Evolutionary conservation across 64 coral and sea anemone species (phyloP).

Genomic region (Montipora sp.): DNA sequence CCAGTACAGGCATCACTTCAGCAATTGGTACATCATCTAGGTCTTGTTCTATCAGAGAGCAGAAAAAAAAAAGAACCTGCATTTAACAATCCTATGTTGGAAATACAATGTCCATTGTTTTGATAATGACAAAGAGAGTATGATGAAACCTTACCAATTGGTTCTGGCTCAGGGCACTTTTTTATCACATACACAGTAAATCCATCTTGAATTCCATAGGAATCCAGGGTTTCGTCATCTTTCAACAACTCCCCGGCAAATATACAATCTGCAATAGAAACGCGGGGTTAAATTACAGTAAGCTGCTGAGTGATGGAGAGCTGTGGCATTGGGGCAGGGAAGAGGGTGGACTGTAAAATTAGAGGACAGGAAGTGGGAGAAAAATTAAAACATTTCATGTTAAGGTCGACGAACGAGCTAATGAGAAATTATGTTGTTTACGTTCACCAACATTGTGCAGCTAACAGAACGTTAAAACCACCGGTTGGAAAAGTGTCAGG

Average conservation of each 20-base stretch:
- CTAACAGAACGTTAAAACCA: too few species aligned
- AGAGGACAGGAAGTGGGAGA: too few species aligned
- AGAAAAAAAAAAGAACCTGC: not conserved
- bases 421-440: too few species aligned
- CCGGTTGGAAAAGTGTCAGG: too few species aligned
- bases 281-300: not conserved
- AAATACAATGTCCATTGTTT: not conserved
- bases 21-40: constrained; percentile 61
- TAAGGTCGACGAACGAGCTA: too few species aligned
- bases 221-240: constrained; percentile 73
- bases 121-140: too few species aligned
- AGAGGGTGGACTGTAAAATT: too few species aligned
- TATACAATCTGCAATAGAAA: constrained; percentile 66
- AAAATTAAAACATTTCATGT: too few species aligned
- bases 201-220: constrained; percentile 86
- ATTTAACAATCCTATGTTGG: not conserved
- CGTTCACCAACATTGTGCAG: too few species aligned
- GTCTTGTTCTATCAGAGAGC: constrained; percentile 63
- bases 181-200: constrained; percentile 83
- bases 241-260: constrained; percentile 81
- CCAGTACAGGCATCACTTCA: constrained; percentile 82
- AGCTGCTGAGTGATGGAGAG: not conserved
- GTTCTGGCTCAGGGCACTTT: constrained; percentile 67
- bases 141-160: constrained; percentile 49
- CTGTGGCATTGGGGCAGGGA: too few species aligned